phyloP scores from a whole-genome alignment of 2,888 invertebrate genomes.

The Digitonthophagus gazella region DNA sequence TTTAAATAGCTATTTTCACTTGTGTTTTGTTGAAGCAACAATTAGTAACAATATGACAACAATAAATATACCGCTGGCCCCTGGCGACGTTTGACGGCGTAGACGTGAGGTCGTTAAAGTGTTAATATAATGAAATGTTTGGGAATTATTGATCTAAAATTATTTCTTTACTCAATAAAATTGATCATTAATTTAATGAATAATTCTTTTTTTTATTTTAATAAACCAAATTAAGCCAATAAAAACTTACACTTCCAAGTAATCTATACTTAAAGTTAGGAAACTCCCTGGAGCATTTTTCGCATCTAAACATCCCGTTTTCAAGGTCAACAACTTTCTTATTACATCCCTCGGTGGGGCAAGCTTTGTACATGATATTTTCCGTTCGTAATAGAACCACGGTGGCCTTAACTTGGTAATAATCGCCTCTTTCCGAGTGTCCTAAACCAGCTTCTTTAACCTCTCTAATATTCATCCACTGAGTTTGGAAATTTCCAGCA shows the following conservation, averaged over 20 bases:
- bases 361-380: slow-evolving; percentile 88
- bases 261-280: slow-evolving; percentile 85
- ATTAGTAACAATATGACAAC: no score
- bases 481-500: slow-evolving; percentile 46
- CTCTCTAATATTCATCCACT: slow-evolving; percentile 77
- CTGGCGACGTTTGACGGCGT: no score
- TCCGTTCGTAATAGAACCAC: slow-evolving; percentile 77
- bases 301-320: slow-evolving; percentile 88
- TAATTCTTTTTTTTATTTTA: no score
- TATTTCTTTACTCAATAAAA: no score
- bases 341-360: slow-evolving; percentile 85
- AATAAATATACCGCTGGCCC: no score
- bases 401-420: slow-evolving; percentile 75
- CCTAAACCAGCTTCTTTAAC: slow-evolving; percentile 70
- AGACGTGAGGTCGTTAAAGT: no score
- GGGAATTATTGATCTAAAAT: no score
- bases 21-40: no score
- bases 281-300: slow-evolving; percentile 87
- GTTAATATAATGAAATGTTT: no score
- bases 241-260: slow-evolving; percentile 70
- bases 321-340: slow-evolving; percentile 91
- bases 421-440: slow-evolving; percentile 75
- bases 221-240: no score
- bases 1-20: no score
- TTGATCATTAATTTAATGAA: no score